Base-by-base conservation (phyloP, 2,888 invertebrate species). In the Cantharis rustica region DNA sequence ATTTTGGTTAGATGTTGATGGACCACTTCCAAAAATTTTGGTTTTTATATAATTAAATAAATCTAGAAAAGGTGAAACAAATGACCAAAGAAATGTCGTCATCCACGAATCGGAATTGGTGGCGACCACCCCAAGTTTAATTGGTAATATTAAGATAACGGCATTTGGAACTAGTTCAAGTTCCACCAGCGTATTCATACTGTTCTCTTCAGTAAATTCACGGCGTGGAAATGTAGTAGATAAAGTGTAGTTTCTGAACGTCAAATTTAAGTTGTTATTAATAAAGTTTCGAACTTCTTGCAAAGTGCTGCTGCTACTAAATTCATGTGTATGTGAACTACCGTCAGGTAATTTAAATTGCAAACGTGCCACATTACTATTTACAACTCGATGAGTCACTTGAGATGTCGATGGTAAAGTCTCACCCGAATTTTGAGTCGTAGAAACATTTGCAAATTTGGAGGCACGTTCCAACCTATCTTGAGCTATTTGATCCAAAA, bases 301-400 rank as follows among this genome's bases (percentile, higher is more conserved):
- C 3, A 98, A 88, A 0, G 93, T 91, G 17, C 92, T 92, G 63
- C 90, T 89, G 0, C 93, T 92, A 27, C 92, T 90, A 86, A 98
- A 97, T 81, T 92, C 92, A 31, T 95, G 93, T 3, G 93, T 93
- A 79, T 93, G 91, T 0, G 93, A 91, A 0, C 92, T 90, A 0
- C 97, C 97, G 86, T 95, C 94, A 0, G 97, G 95, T 81, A 97
- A 86, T 83, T 95, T 93, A 86, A 98, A 96, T 89, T 97, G 97
- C 61, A 98, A 92, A 72, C 96, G 91, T 0, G 95, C 91, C 61
- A 88, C 87, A 79, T 92, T 90, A 73, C 89, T 79, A 47, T 81
- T 79, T 10, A 79, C 76, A 10, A 73, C 68, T 26, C 69, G 79
- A 47, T 15, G 75, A 68, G 71, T 61, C 10, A 75, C 63, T 69